A percentile compares a stretch with the other conserved stretches of the same genome.
Evolutionary conservation across 2,113 vertebrate species (phyloP).

Genomic region (Spea bombifrons): DNA sequence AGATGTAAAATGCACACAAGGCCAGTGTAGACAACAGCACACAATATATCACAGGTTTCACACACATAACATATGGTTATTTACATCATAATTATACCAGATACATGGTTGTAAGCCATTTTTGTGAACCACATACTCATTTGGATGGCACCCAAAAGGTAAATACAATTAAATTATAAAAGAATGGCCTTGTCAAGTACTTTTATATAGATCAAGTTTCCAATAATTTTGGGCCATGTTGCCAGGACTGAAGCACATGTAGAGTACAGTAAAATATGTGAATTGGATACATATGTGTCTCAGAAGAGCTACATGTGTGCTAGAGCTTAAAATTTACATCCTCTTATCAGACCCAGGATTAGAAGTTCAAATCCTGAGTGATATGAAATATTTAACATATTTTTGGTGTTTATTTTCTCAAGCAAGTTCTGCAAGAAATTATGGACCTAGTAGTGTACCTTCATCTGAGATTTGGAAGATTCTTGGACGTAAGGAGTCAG

Average conservation of each 20-base stretch:
- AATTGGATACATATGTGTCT: not conserved
- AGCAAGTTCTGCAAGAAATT: not conserved
- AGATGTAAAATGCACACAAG: too few relatives aligned
- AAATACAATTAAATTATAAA: too few relatives aligned
- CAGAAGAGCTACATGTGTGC: not conserved
- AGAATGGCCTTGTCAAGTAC: too few relatives aligned
- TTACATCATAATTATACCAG: too few relatives aligned
- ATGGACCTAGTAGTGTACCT: not conserved
- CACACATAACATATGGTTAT: too few relatives aligned
- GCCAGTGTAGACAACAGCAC: too few relatives aligned
- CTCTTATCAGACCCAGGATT: not conserved
- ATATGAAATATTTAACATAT: not conserved
- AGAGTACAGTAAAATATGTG: not conserved
- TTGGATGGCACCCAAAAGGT: too few relatives aligned
- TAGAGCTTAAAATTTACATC: not conserved
- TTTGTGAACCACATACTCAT: too few relatives aligned
- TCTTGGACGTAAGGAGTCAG: not conserved
- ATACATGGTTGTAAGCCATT: too few relatives aligned
- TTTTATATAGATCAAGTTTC: too few relatives aligned
- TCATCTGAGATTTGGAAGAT: not conserved
- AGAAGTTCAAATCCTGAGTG: not conserved
- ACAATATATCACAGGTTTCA: too few relatives aligned
- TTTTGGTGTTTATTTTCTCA: not conserved
- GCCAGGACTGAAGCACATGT: not conserved
- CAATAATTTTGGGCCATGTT: too few relatives aligned